phyloP scores from a whole-genome alignment of 2,797 vertebrate species.

The Meda fulgida region DNA sequence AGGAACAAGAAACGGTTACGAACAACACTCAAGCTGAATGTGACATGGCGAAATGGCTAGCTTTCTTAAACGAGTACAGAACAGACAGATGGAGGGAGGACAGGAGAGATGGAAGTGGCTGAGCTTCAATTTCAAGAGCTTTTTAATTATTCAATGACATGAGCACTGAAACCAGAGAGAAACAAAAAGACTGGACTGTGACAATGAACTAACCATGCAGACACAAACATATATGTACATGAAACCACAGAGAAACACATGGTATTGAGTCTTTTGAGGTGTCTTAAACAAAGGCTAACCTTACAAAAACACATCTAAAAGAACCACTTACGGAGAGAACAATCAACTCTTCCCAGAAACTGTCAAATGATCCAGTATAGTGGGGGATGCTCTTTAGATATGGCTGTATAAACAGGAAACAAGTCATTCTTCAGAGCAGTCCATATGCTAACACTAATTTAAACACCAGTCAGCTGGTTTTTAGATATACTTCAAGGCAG shows the following conservation, averaged over 20 bases:
- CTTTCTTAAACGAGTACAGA: constrained; percentile 15
- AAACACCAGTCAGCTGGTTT: not conserved
- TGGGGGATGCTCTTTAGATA: not conserved
- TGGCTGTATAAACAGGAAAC: constrained; percentile 29
- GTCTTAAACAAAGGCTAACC: constrained; percentile 19
- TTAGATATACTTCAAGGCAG: not conserved
- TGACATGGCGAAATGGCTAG: constrained; percentile 50
- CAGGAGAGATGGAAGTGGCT: constrained; percentile 50
- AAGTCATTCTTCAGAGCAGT: constrained; percentile 15
- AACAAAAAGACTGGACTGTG: constrained; percentile 46
- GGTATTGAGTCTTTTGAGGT: not conserved
- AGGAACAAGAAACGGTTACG: constrained; percentile 1
- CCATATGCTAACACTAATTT: not conserved
- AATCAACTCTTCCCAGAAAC: constrained; percentile 45
- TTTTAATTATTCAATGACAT: constrained; percentile 79
- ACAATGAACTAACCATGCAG: constrained; percentile 21
- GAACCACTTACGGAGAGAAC: constrained; percentile 28
- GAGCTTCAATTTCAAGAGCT: constrained; percentile 72
- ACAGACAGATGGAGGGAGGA: constrained; percentile 64
- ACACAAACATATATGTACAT: constrained; percentile 40
- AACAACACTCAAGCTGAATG: constrained; percentile 32
- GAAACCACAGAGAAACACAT: not conserved
- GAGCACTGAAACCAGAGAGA: constrained; percentile 50
- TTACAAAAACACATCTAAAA: constrained; percentile 29
- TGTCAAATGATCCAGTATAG: not conserved